These are phyloP conservation scores for Leptopterna dolabrata DNA, from an alignment of 2,888 invertebrate species.

Conservation along the genomic window DNA sequence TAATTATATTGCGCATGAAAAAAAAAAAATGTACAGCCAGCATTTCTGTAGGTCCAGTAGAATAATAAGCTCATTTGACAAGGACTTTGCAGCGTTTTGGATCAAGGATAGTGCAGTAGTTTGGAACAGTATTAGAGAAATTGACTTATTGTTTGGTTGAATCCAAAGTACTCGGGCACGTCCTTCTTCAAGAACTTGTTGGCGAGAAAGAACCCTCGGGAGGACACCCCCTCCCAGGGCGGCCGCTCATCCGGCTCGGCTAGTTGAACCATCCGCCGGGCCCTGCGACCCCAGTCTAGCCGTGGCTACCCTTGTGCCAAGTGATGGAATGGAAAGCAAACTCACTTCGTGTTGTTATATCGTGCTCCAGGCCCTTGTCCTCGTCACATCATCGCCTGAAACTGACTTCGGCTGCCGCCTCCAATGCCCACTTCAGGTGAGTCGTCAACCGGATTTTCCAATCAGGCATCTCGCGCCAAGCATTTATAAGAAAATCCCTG, in stretches of 20 bases:
- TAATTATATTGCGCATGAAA: no score
- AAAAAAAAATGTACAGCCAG: no score
- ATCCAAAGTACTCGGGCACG: no score
- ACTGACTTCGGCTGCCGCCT: constrained; percentile 54
- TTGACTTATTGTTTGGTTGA: no score
- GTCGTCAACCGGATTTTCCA: background rate
- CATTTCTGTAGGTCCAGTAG: no score
- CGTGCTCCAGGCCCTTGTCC: constrained; percentile 54
- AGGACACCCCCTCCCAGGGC: background rate
- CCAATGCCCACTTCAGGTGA: constrained; percentile 61
- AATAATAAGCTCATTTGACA: no score
- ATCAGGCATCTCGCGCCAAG: no score
- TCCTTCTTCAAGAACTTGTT: no score
- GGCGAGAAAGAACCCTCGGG: background rate
- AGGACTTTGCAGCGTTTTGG: no score
- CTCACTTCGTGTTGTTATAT: constrained; percentile 54
- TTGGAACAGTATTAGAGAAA: no score
- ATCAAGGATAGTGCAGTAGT: no score
- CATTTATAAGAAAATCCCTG: no score
- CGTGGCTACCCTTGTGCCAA: constrained; percentile 51
- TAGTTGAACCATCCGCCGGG: background rate
- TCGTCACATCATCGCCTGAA: constrained; percentile 54
- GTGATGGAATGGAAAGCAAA: constrained; percentile 56
- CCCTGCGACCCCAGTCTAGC: constrained; percentile 32
- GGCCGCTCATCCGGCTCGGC: background rate